Percentiles rank a stretch among this genome's conserved stretches.
These are phyloP conservation scores for Bettongia penicillata DNA, from an alignment of 2,113 vertebrate genomes.

Conservation along the genomic window DNA sequence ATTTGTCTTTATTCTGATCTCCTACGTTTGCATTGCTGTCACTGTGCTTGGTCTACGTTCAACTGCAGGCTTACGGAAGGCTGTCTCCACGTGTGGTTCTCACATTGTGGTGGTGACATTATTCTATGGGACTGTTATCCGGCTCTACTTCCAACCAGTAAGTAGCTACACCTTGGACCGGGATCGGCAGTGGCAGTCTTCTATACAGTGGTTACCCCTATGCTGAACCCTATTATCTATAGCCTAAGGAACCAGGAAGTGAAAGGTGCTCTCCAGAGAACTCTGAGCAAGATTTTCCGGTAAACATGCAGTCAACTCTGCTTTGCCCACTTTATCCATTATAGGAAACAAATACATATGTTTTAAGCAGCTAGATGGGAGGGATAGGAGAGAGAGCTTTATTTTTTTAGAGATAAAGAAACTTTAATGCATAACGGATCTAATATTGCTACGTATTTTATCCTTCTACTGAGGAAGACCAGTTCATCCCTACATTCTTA, in stretches of 20 bases:
- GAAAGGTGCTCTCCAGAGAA: neutral
- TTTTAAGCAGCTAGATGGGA: neutral
- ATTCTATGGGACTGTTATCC: constrained; percentile 17
- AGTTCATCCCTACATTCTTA: neutral
- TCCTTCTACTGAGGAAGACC: neutral
- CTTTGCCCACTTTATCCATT: neutral
- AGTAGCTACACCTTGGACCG: neutral
- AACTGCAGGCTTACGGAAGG: constrained; percentile 2
- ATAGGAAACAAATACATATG: neutral
- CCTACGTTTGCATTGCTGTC: constrained; percentile 13
- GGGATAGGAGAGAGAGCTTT: neutral
- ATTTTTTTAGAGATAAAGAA: neutral
- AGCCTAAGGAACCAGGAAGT: neutral
- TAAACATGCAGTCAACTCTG: neutral
- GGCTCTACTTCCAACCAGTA: constrained; percentile 18
- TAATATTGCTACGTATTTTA: neutral
- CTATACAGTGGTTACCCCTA: neutral
- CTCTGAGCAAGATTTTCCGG: neutral
- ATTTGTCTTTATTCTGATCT: constrained; percentile 15
- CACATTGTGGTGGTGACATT: constrained; percentile 38
- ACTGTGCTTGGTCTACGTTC: constrained; percentile 3
- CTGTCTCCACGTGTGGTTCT: constrained; percentile 50
- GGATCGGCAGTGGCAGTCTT: constrained; percentile 36
- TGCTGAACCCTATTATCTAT: neutral
- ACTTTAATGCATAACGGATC: neutral